Base-by-base conservation (phyloP, 2,888 invertebrate genomes). In the Tachina fera region DNA sequence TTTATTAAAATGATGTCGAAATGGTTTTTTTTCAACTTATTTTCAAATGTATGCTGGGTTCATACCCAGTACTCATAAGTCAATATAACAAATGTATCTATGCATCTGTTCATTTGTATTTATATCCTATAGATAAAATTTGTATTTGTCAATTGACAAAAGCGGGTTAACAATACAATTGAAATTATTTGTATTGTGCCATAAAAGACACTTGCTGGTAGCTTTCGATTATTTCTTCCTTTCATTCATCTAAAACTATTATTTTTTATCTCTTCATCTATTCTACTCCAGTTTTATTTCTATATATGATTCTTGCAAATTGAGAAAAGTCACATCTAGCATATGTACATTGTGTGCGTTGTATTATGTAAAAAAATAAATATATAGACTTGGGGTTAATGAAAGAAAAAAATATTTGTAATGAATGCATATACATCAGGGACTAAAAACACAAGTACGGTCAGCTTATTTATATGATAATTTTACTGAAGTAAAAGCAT, bases 141-240 rank as follows among this genome's bases (percentile, higher is more conserved):
- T 60, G 14, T 58, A 41, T 65, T 74, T 77, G 51, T 68, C 47
- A 70, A 83, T 83, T 86, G 86, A 79, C 58, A 86, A 86, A 83
- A 79, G 76, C 60, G 83, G 83, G 79, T 72, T 83, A 72, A 76
- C 65, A 83, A 72, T 80, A 83, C 83, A 72, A 83, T 86, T 80
- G 86, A 86, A 86, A 76, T 79, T 61, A 75, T 81, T 79, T 72
- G 71, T 65, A 70, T 79, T 83, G n/a, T 83, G 19, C 61, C 79
- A 83, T 76, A 86, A 86, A 83, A 72, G 72, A 83, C 83, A 86
- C 76, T 83, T 82, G 81, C 84, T 81, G 75, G 56, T 70, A 78
- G 85, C 72, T 58, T 76, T 86, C 60, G 67, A 78, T 83, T 78
- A 82, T 78, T 14, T 70, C 61, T 41, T 41, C n/a, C 74, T 71